Evolutionary conservation across 2,797 vertebrate genomes (phyloP), one percentile per base, ranked within the genome.

Genomic region (Gallinago solitaria): DNA sequence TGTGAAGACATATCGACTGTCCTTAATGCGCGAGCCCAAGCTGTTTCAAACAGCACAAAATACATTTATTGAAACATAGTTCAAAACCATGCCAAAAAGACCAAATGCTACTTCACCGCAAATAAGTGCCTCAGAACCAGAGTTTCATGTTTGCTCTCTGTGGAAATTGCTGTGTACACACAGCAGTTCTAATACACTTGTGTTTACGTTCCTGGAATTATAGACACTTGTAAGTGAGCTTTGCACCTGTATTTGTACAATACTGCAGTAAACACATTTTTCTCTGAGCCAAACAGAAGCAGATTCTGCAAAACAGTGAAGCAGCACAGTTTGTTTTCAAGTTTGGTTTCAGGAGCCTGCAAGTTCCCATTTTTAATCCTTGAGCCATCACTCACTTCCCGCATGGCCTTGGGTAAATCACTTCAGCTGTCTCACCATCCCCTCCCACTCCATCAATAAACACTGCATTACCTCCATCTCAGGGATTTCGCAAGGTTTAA

Each of bases 401-500:
- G 69, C 63, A 3, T 1, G 70, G 94, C 77, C 54, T 18, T 56
- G 41, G 24, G 65, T 78, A 86, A 83, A 90, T 65, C 80, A n/a
- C 77, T 93, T 27, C 41, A 69, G 81, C 87, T 81, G 89, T 9
- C 64, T 75, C 71, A 33, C 35, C 75, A 6, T 2, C 39, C 70
- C 94, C 92, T 95, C 94, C 85, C 86, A 82, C 83, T 41, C 64
- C 83, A 41, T 18, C 90, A 5, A 28, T 1, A 76, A 88, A 75
- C 80, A 65, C 35, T 9, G 59, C 73, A 2, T 39, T 16, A 56
- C 53, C 87, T 89, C 89, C 93, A 23, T 4, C 25, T 2, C 73
- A 1, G 53, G 25, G 60, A 56, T 97, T 82, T 83, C 82, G 75
- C 93, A 94, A 96, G 70, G 15, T 63, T 84, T 67, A 60, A 57